Evolutionary conservation across 2,888 invertebrate genomes (phyloP).

Genomic region (Machimus rusticus): DNA sequence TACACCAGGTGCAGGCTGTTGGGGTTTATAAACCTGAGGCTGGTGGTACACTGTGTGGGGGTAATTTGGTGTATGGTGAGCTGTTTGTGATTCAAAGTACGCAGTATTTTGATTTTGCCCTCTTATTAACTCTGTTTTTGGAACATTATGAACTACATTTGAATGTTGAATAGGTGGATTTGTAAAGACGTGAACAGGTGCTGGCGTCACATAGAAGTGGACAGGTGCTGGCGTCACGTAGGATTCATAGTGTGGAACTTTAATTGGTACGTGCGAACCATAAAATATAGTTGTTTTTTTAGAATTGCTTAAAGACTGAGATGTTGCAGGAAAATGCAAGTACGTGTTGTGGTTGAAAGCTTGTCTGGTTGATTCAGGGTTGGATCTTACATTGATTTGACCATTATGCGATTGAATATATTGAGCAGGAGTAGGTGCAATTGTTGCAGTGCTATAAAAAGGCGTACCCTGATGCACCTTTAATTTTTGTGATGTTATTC

Average conservation of each 20-base stretch:
- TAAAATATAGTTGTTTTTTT: neutral
- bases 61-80: neutral
- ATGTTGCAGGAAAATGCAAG: neutral
- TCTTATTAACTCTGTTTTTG: neutral
- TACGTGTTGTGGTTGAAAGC: neutral
- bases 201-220: neutral
- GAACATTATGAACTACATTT: neutral
- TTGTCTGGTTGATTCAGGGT: neutral
- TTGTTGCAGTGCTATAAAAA: neutral
- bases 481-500: conserved; percentile 3
- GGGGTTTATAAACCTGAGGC: neutral
- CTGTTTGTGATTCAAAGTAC: neutral
- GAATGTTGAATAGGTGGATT: neutral
- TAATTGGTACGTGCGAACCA: neutral
- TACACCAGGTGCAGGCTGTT: neutral
- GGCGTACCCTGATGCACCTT: neutral
- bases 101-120: neutral
- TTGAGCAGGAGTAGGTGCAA: neutral
- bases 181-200: neutral
- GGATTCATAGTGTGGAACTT: conserved; percentile 20
- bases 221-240: neutral
- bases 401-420: neutral
- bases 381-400: neutral
- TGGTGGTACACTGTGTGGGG: neutral
- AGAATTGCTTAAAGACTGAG: neutral